Evolutionary conservation across 2,113 vertebrate species (phyloP).

Genomic region (Anseranas semipalmata): DNA sequence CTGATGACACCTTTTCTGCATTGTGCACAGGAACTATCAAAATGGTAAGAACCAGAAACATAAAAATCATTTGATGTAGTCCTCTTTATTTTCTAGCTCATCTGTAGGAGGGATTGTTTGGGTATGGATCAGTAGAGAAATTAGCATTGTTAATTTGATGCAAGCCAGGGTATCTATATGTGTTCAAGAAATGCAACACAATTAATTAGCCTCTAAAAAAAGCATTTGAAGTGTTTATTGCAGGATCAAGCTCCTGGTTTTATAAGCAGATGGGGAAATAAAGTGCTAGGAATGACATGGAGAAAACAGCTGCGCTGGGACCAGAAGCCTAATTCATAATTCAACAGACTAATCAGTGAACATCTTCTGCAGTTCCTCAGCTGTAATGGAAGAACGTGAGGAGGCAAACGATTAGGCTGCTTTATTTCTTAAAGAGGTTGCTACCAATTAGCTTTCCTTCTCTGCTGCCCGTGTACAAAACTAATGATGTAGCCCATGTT

Average conservation of each 20-base stretch:
- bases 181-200: slow-evolving; percentile 78
- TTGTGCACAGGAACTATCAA: background rate
- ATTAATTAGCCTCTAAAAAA: slow-evolving; percentile 81
- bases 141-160: slow-evolving; percentile 71
- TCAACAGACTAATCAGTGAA: slow-evolving; percentile 84
- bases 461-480: slow-evolving; percentile 8
- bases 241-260: slow-evolving; percentile 79
- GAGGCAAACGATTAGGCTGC: slow-evolving; percentile 73
- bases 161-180: slow-evolving; percentile 59
- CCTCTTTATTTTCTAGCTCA: background rate
- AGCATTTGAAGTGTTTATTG: slow-evolving; percentile 83
- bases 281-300: slow-evolving; percentile 79
- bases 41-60: background rate
- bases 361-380: slow-evolving; percentile 75
- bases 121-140: background rate
- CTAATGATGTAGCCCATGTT: slow-evolving; percentile 41
- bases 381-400: slow-evolving; percentile 78
- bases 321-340: slow-evolving; percentile 83
- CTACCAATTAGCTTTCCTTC: slow-evolving; percentile 60
- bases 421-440: slow-evolving; percentile 54
- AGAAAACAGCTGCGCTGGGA: slow-evolving; percentile 82
- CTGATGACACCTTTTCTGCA: background rate
- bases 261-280: slow-evolving; percentile 85
- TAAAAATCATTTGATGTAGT: background rate
- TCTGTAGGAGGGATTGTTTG: slow-evolving; percentile 22